A percentile compares a stretch with the other conserved stretches of the same genome.
Conservation (phyloP, 2,113 vertebrate genomes). For the Sander vitreus region DNA sequence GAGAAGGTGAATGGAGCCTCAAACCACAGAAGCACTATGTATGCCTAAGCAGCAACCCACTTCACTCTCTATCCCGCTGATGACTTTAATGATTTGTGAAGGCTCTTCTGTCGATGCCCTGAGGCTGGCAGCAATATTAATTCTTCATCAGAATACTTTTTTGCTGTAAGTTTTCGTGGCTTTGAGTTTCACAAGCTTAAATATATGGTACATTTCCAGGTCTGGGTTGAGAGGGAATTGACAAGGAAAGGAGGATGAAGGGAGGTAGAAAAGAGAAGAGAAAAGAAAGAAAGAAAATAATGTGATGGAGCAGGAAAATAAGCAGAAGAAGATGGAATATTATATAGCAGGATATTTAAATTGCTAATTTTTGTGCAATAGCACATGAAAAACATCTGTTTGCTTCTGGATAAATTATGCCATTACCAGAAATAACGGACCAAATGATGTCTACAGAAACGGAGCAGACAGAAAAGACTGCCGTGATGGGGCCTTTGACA, state of each 20-base stretch:
- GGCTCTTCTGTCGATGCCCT: constrained; percentile 32
- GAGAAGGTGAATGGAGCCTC: neutral
- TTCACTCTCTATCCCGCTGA: constrained; percentile 34
- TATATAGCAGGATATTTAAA: neutral
- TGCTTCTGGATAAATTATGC: constrained; percentile 23
- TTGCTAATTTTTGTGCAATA: neutral
- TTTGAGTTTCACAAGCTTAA: constrained; percentile 38
- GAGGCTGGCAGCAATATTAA: constrained; percentile 49
- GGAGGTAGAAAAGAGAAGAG: neutral
- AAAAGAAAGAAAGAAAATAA: neutral
- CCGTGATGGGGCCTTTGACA: constrained; percentile 43
- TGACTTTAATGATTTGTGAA: constrained; percentile 56
- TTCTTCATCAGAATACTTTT: constrained; percentile 58
- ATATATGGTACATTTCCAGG: constrained; percentile 34
- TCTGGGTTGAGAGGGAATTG: constrained; percentile 10
- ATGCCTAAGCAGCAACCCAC: constrained; percentile 3
- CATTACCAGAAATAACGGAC: constrained; percentile 2
- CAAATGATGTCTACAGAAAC: neutral
- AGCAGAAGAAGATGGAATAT: neutral
- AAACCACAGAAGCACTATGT: constrained; percentile 3
- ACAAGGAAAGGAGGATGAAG: neutral
- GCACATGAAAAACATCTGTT: constrained; percentile 7
- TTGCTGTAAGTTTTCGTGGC: constrained; percentile 39
- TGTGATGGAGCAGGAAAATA: neutral
- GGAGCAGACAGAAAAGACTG: neutral